phyloP scores from a whole-genome alignment of 2,888 invertebrate genomes.

The Phengaris arion region DNA sequence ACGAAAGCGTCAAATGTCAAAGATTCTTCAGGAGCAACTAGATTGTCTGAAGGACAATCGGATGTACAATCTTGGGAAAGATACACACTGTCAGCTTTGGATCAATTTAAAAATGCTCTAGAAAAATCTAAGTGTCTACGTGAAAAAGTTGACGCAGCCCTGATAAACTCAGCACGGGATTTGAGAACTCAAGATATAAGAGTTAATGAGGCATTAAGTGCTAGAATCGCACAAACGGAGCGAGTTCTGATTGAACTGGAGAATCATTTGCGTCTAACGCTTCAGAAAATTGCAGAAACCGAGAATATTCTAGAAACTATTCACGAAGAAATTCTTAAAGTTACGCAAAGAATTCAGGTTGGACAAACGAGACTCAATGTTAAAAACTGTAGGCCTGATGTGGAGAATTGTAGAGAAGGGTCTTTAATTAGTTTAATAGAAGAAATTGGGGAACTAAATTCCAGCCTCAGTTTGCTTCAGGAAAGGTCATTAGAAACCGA shows the following conservation, averaged over 20 bases:
- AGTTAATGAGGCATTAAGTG: constrained; percentile 86
- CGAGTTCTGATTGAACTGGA: constrained; percentile 85
- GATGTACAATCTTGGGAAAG: constrained; percentile 91
- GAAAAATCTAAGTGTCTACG: constrained; percentile 86
- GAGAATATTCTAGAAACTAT: constrained; percentile 66
- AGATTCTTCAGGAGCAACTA: constrained; percentile 88
- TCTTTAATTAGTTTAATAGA: constrained; percentile 65
- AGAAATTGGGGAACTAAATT: constrained; percentile 67
- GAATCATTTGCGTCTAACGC: constrained; percentile 80
- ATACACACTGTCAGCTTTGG: constrained; percentile 86
- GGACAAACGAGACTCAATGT: constrained; percentile 69
- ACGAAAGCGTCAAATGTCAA: constrained; percentile 85
- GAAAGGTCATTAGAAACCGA: constrained; percentile 63
- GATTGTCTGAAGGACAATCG: constrained; percentile 90
- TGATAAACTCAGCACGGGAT: constrained; percentile 88
- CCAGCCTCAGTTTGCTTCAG: constrained; percentile 65
- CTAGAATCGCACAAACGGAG: constrained; percentile 86
- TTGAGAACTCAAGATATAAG: constrained; percentile 88
- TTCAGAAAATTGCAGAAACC: constrained; percentile 65
- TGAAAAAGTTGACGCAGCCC: constrained; percentile 84
- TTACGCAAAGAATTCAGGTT: constrained; percentile 67
- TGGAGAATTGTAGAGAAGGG: constrained; percentile 72
- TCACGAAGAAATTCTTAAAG: constrained; percentile 67
- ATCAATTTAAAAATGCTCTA: constrained; percentile 85
- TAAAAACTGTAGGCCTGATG: constrained; percentile 63